Evolutionary conservation across 2,113 vertebrate species (phyloP).

Genomic region (Circaetus cinerascens): DNA sequence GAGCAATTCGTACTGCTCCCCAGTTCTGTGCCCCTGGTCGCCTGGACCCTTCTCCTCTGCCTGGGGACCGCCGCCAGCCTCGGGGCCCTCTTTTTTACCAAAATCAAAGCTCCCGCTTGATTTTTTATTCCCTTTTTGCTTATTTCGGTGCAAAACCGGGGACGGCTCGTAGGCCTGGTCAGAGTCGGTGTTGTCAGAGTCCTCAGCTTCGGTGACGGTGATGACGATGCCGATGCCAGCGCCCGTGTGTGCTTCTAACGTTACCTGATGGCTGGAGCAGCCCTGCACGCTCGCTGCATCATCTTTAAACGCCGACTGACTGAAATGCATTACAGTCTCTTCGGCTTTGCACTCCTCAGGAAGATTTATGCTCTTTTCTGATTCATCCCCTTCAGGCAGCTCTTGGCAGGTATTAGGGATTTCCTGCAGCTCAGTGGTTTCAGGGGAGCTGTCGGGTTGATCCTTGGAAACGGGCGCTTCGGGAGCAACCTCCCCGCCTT

Average conservation of each 20-base stretch:
- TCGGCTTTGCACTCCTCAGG: not conserved
- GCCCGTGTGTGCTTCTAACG: not conserved
- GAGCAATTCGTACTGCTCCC: conserved; percentile 74
- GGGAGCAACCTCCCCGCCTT: not conserved
- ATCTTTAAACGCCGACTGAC: not conserved
- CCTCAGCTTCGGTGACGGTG: conserved; percentile 75
- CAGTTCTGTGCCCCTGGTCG: conserved; percentile 64
- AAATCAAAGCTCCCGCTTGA: not conserved
- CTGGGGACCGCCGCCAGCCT: not conserved
- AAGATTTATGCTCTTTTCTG: not conserved
- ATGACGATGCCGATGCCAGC: conserved; percentile 65
- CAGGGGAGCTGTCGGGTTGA: not conserved
- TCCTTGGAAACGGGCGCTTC: not conserved
- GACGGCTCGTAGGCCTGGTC: conserved; percentile 66
- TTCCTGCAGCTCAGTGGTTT: conserved; percentile 1
- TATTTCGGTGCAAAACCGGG: conserved; percentile 63
- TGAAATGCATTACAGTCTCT: not conserved
- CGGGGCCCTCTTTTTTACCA: not conserved
- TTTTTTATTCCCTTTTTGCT: conserved; percentile 67
- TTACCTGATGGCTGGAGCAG: not conserved
- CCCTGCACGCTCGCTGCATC: not conserved
- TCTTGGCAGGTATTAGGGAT: not conserved
- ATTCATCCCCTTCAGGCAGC: not conserved
- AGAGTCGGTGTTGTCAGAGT: conserved; percentile 68
- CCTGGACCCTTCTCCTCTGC: not conserved